Base-by-base conservation (phyloP, 2,797 vertebrate genomes). In the Acipenser transmontanus region DNA sequence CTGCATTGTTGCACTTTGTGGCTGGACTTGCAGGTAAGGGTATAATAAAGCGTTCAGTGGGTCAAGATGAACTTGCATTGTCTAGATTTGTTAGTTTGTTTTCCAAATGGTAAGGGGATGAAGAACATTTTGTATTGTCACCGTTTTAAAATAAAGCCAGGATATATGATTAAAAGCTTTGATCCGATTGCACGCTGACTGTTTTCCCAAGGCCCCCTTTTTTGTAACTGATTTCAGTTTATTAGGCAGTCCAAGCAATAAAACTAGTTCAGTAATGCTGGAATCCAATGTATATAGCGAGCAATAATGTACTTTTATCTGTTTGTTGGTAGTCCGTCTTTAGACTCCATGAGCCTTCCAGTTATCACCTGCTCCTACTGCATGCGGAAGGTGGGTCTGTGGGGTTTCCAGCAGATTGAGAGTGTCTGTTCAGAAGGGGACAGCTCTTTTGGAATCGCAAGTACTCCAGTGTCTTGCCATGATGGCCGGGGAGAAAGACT, bases 341-440 rank as follows among this genome's bases (percentile, higher is more conserved):
- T 87, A 0, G 84, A 87, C 2, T 81, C 89, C 0, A 66, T 88
- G 79, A 91, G 82, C 63, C 89, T 98, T 6, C 88, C 93, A 0
- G 86, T 94, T 63, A 92, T 99, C 78, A 87, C 81, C 47, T 98
- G 96, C 75, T 90, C 90, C 0, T 93, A 88, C 71, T 98, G 96
- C 75, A 92, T 93, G 91, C 87, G 96, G 72, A 96, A 93, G 63
- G 94, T 95, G 64, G 96, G 95, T 4, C 81, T 98, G 49, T 98
- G 95, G 95, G 89, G 89, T 66, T 98, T 97, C 74, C 87, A 93
- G 69, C 95, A 97, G 80, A 90, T 96, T 68, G 94, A 96, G 1
- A 83, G 80, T 0, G 56, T 49, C 0, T 49, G 67, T 7, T 50
- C 62, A 0, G 92, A 96, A 8, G 62, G 66, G 1, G 94, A 96